Base-by-base conservation (phyloP, 2,797 vertebrate species). In the Anableps anableps region DNA sequence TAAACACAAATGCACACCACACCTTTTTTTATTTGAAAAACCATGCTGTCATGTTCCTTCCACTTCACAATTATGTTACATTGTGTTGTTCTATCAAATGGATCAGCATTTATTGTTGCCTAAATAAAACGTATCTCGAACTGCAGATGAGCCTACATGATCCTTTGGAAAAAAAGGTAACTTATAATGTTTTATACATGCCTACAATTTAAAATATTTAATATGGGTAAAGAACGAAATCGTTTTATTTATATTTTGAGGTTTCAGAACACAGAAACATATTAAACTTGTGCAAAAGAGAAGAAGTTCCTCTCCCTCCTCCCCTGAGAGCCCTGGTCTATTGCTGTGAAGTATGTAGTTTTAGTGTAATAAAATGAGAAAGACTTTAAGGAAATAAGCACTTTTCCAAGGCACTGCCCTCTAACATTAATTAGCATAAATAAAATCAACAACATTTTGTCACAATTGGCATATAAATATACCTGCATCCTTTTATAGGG, bases 401-500 rank as follows among this genome's bases (percentile, higher is more conserved):
- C 11, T 68, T 41, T 38, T 68, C 38, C 64, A 70, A 14, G 66
- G 5, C 5, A 70, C 9, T 14, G 11, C 5, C 48, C 1, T 48
- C 5, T 19, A 51, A 31, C 4, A 5, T 23, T 47, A 4, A 41
- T 53, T 29, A 51, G 2, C 17, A 45, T 8, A 62, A 13, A 48
- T 21, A 60, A 71, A 23, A 36, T 80, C 1, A 74, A 10, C 1
- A 43, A 72, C 23, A 29, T 23, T 2, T 48, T 36, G 71, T 4
- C 26, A 36, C 58, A 19, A 79, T 50, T 31, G 70, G n/a, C 78
- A 77, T 17, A 48, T 79, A 0, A 77, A 86, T 82, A 76, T 93
- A 99, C 98, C 97, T 99, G 98, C 98, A 99, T 99, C 92, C 97
- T 96, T 83, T 97, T 96, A 89, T 98, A 99, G 0, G 97, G 95